phyloP scores from a whole-genome alignment of 92 coral and sea anemone genomes.

The Plumapathes pennacea region DNA sequence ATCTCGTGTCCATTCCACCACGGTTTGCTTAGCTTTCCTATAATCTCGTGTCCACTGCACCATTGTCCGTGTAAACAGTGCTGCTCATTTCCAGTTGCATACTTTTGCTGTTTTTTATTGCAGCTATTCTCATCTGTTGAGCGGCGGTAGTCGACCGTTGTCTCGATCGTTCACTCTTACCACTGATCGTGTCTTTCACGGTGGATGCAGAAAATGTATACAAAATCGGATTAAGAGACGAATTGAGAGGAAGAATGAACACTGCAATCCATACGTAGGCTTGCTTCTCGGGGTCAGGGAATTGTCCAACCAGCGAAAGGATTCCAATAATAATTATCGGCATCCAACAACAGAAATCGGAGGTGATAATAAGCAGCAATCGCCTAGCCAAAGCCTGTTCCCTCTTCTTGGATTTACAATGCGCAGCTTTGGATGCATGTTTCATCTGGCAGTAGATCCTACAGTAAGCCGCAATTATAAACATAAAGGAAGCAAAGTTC shows the following conservation, averaged over 20 bases:
- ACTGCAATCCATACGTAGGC: conserved; percentile 77
- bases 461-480: conserved; percentile 43
- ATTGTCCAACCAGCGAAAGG: conserved; percentile 46
- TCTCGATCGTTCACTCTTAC: too few species aligned
- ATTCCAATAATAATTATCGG: conserved; percentile 70
- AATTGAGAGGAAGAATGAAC: conserved; percentile 72
- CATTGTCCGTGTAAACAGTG: too few species aligned
- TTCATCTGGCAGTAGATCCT: conserved; percentile 44
- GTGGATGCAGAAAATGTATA: conserved; percentile 63
- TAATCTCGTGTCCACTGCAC: too few species aligned
- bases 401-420: conserved; percentile 60
- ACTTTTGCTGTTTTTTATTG: too few species aligned
- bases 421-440: conserved; percentile 33
- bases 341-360: conserved; percentile 81
- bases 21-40: too few species aligned
- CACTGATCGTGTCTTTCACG: conserved; percentile 8
- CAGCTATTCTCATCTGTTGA: too few species aligned
- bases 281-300: conserved; percentile 65
- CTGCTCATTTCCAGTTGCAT: too few species aligned
- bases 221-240: conserved; percentile 66
- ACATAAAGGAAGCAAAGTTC: conserved; percentile 50
- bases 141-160: too few species aligned
- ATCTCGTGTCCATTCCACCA: too few species aligned
- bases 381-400: conserved; percentile 70
- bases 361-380: conserved; percentile 57